These are phyloP conservation scores for Tachycineta bicolor DNA, from an alignment of 2,113 vertebrate species.

Conservation along the genomic window DNA sequence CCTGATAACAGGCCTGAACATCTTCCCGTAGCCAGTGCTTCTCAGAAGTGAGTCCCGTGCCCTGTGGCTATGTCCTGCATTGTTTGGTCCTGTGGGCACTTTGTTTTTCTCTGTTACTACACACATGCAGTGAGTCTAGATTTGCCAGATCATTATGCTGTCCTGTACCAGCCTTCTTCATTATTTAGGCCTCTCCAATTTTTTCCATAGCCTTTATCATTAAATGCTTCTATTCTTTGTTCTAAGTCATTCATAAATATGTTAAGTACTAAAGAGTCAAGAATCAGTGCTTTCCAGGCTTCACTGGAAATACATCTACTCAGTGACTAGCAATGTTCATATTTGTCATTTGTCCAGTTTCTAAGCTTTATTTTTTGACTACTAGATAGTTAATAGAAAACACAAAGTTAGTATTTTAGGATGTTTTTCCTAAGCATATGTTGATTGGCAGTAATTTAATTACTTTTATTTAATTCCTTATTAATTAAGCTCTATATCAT, in stretches of 20 bases:
- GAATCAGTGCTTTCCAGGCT: not conserved
- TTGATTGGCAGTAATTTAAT: conserved; percentile 33
- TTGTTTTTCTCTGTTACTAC: not conserved
- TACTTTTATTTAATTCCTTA: conserved; percentile 28
- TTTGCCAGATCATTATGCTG: not conserved
- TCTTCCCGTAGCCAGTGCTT: not conserved
- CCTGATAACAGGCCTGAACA: not conserved
- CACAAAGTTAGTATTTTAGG: not conserved
- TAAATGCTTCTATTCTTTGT: not conserved
- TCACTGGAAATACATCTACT: not conserved
- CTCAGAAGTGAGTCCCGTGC: not conserved
- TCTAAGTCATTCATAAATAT: not conserved
- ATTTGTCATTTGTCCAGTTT: not conserved
- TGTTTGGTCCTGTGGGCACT: not conserved
- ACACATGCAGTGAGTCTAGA: not conserved
- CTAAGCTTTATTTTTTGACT: not conserved
- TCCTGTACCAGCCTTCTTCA: not conserved
- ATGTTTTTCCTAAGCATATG: not conserved
- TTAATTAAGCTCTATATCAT: conserved; percentile 11
- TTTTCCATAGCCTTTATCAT: not conserved
- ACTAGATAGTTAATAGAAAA: conserved; percentile 4
- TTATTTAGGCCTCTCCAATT: not conserved
- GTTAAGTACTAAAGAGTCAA: not conserved
- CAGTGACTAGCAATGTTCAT: not conserved
- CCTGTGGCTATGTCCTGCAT: not conserved